Evolutionary conservation across 2,113 vertebrate genomes (phyloP), one percentile per base, ranked within the genome.

Genomic region (Etheostoma cragini): DNA sequence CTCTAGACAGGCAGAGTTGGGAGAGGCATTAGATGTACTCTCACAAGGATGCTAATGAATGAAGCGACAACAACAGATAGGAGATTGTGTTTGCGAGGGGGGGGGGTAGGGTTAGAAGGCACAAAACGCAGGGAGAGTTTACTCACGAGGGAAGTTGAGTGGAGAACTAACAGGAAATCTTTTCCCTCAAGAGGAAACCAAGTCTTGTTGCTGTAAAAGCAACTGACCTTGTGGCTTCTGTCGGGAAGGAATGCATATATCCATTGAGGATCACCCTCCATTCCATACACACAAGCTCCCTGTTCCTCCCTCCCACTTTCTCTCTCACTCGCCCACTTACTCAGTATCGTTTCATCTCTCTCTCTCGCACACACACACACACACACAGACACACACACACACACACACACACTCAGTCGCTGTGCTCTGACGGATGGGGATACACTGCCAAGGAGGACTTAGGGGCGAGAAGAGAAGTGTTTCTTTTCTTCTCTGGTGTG

Each of bases 361-460:
- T 69, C 70, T 10, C 66, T 14, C 71, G 16, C 82, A 45, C 75
- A 15, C 3, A 26, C 26, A 26, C 26, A 26, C 26, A 26, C 26
- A 26, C 26, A 26, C 81, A 19, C 82, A 45, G 72, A 15, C 81
- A 19, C 82, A 45, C 75, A 15, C 81, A 19, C 82, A 45, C 75
- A 15, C 82, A 35, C 83, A 26, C 78, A 73, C 90, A 47, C 89
- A 49, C 82, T 67, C 83, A 85, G 85, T 86, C 56, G 80, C 85
- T 80, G 89, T 35, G 86, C 89, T 89, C 85, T 83, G 88, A 87
- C 91, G 75, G 86, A 88, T 93, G 83, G 84, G 85, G 91, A 94
- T 85, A 92, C 89, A 84, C 90, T 84, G 89, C 89, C 85, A 71
- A 86, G 78, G 83, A 87, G 78, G 90, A 92, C 87, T 93, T 83